phyloP scores from a whole-genome alignment of 2,888 invertebrate genomes.

The Vannuccia rotundouncinata region DNA sequence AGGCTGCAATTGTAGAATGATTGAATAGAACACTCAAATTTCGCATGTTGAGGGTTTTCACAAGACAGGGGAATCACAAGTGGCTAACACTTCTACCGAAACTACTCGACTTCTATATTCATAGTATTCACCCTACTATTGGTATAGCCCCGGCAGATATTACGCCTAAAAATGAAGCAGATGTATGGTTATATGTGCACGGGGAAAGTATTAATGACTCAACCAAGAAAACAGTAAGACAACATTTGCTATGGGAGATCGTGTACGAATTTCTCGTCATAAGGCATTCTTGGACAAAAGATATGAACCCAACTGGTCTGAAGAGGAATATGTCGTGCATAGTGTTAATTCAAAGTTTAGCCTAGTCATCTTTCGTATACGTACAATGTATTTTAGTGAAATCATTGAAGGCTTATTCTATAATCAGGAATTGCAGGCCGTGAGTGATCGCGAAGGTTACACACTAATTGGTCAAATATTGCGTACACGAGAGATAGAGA shows the following conservation, averaged over 20 bases:
- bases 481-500: neutral
- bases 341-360: neutral
- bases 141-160: neutral
- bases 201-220: neutral
- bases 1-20: neutral
- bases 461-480: neutral
- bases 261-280: neutral
- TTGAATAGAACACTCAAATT: neutral
- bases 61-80: neutral
- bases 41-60: neutral
- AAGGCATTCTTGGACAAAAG: neutral
- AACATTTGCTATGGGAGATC: neutral
- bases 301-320: neutral
- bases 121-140: neutral
- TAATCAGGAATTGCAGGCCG: neutral
- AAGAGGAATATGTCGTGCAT: neutral
- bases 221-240: neutral
- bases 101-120: neutral
- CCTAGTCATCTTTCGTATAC: neutral
- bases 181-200: neutral
- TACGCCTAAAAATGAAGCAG: neutral
- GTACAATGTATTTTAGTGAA: neutral
- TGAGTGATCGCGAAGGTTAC: neutral
- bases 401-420: neutral
- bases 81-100: neutral